A percentile compares a stretch with the other conserved stretches of the same genome.
phyloP scores from a whole-genome alignment of 2,888 invertebrate species.

The Yponomeuta evonymella region DNA sequence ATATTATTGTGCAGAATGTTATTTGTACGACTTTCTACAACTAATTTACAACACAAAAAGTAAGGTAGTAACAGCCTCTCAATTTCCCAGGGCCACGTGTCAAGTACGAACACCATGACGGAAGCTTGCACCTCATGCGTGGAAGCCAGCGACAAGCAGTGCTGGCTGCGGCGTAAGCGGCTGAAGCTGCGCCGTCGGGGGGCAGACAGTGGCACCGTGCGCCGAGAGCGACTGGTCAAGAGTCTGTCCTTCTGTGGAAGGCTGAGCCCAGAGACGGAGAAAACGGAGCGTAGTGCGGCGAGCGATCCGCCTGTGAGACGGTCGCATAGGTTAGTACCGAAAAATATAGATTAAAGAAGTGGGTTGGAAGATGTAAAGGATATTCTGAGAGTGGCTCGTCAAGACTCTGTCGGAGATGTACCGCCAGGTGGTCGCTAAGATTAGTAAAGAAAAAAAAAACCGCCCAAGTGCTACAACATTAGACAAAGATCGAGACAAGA shows the following conservation, averaged over 20 bases:
- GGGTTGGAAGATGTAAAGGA: no score
- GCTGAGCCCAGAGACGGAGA: conserved; percentile 73
- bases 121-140: conserved; percentile 72
- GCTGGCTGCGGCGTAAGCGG: conserved; percentile 61
- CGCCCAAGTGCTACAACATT: no score
- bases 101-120: conserved; percentile 72
- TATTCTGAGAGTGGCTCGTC: no score
- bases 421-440: no score
- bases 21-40: no score
- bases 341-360: no score
- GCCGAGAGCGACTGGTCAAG: conserved; percentile 77
- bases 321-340: conserved; percentile 50
- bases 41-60: not conserved
- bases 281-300: conserved; percentile 75
- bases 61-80: not conserved
- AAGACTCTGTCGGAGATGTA: no score
- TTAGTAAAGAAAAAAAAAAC: no score
- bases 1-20: no score
- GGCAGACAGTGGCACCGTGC: conserved; percentile 30
- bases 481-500: no score
- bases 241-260: conserved; percentile 85
- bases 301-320: conserved; percentile 80
- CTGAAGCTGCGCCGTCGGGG: conserved; percentile 51
- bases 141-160: conserved; percentile 66
- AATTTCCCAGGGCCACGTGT: conserved; percentile 60